Conservation (phyloP, 2,797 vertebrate species). For the Alosa sapidissima region DNA sequence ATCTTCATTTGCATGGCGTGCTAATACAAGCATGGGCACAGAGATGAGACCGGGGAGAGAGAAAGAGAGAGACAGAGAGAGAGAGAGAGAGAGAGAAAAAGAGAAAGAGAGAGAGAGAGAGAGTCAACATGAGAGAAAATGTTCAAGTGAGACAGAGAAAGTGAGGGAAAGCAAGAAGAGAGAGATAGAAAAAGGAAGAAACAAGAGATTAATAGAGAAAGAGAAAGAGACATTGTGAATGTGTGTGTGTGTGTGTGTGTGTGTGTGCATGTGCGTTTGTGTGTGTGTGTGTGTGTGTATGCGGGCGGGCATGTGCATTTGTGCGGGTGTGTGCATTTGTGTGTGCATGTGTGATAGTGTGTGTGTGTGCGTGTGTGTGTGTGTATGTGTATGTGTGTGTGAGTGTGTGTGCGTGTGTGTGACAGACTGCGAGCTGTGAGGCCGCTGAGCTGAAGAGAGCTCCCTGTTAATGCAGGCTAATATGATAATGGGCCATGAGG, state of each 20-base stretch:
- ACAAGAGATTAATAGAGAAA: neutral
- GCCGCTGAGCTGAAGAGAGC: constrained; percentile 44
- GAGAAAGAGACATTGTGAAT: neutral
- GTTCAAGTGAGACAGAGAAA: neutral
- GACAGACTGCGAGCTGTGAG: constrained; percentile 16
- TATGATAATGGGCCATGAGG: constrained; percentile 51
- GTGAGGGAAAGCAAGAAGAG: neutral
- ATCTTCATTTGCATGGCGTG: constrained; percentile 74
- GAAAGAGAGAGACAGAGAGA: constrained; percentile 16
- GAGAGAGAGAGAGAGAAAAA: neutral
- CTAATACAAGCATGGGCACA: constrained; percentile 59
- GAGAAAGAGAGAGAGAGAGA: neutral
- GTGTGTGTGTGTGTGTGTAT: neutral
- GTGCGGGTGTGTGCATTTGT: neutral
- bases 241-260: neutral
- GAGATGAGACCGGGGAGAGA: neutral
- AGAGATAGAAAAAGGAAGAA: neutral
- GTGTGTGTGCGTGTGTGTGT: neutral
- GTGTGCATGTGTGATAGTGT: neutral
- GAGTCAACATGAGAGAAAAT: neutral
- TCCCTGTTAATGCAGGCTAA: constrained; percentile 53
- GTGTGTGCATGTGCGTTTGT: neutral
- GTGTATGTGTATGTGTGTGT: neutral
- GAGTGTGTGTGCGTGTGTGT: neutral
- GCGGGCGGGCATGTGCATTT: neutral